Evolutionary conservation across 2,797 vertebrate species (phyloP), one percentile per base, ranked within the genome.

Genomic region (Sandelia bainsii): DNA sequence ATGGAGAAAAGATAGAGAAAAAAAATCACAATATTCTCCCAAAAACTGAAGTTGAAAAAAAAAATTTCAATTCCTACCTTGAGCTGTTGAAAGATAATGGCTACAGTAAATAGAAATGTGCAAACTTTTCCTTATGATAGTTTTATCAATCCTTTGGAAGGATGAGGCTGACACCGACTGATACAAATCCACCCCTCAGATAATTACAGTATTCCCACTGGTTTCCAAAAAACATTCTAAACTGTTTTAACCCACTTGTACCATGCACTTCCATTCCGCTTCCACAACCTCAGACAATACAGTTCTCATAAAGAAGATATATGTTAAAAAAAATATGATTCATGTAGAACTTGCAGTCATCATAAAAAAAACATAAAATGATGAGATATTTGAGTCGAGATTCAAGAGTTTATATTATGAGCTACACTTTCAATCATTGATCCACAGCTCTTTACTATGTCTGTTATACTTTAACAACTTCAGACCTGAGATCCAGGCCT

Each of bases 381-480:
- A 40, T 62, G 2, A 1, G 2, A 19, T 64, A 19, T 48, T 16
- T 45, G 39, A 53, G 48, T 27, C 19, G 32, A 8, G 25, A 52
- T 19, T 13, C 23, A 46, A 49, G 6, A 50, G 2, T 49, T 70
- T 3, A 57, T 11, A 32, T 3, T 19, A 16, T 42, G 40, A 39
- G 39, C 56, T 69, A 63, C 57, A 45, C 65, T 75, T 71, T 84
- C 63, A 87, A 75, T 86, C 76, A 81, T 89, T 90, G 68, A 86
- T 84, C 62, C n/a, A 12, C 69, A 8, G 1, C 44, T 77, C 75
- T 83, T 84, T 67, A 72, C 22, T 34, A 11, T 39, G 53, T 65
- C 73, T 50, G 93, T 94, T 94, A 94, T 68, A 56, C 83, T 86
- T 94, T 95, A 94, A 94, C 94, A 58, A 61, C 66, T 27, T n/a